phyloP scores from a whole-genome alignment of 2,113 vertebrate genomes.

The Rhegmatorhina hoffmannsi region DNA sequence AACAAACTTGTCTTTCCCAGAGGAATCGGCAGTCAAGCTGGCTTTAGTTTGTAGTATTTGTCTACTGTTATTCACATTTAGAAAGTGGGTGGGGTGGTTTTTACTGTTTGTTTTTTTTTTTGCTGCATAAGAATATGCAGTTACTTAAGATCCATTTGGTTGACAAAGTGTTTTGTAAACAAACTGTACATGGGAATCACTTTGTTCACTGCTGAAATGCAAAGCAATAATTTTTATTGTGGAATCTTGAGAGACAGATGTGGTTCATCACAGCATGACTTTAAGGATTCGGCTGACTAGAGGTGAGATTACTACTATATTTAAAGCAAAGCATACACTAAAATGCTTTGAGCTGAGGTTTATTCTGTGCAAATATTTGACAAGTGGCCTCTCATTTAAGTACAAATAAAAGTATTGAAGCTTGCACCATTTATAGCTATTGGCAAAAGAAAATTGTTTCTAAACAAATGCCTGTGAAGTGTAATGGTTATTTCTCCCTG shows the following conservation, averaged over 20 bases:
- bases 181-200: constrained; percentile 21
- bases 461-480: constrained; percentile 5
- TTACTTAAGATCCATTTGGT: constrained; percentile 32
- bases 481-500: neutral
- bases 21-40: neutral
- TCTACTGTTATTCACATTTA: neutral
- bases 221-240: constrained; percentile 17
- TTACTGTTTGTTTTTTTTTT: neutral
- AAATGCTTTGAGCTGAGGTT: constrained; percentile 1
- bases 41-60: neutral
- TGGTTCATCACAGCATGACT: neutral
- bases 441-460: constrained; percentile 1
- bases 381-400: constrained; percentile 9
- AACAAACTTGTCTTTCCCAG: neutral
- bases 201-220: constrained; percentile 11
- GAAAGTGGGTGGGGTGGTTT: neutral
- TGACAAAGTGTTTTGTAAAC: constrained; percentile 60
- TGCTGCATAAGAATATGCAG: neutral
- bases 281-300: neutral
- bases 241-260: constrained; percentile 19
- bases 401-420: constrained; percentile 39
- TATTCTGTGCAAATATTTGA: constrained; percentile 15
- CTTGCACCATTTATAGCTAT: constrained; percentile 9
- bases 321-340: constrained; percentile 21
- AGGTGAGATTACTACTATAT: constrained; percentile 7